phyloP scores from a whole-genome alignment of 2,113 vertebrate species.

The Ellobius talpinus region DNA sequence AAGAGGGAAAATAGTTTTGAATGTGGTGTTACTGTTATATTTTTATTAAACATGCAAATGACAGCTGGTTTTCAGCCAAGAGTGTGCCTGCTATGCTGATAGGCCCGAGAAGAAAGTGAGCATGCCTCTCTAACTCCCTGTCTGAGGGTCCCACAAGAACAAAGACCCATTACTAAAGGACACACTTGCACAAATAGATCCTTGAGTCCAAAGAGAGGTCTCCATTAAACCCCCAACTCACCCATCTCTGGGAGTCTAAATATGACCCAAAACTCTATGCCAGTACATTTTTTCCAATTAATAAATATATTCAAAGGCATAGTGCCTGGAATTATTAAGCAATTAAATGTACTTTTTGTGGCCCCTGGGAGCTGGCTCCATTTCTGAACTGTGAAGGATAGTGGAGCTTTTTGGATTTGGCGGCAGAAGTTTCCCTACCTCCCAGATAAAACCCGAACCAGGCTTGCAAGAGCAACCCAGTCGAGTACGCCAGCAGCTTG shows the following conservation, averaged over 20 bases:
- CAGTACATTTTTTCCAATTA: constrained; percentile 82
- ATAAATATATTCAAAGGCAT: constrained; percentile 84
- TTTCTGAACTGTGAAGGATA: constrained; percentile 51
- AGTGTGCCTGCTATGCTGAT: constrained; percentile 89
- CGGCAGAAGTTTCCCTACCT: constrained; percentile 50
- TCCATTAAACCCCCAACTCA: constrained; percentile 84
- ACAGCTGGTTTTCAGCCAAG: constrained; percentile 87
- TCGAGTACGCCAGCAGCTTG: not conserved
- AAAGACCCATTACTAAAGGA: constrained; percentile 87
- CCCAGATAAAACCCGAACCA: constrained; percentile 28
- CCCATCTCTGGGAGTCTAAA: constrained; percentile 83
- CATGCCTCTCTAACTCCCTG: constrained; percentile 85
- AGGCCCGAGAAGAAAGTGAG: constrained; percentile 88
- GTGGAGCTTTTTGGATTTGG: constrained; percentile 1
- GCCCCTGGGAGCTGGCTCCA: constrained; percentile 53
- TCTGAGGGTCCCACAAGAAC: constrained; percentile 86
- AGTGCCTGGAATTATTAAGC: constrained; percentile 64
- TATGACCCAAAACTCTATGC: constrained; percentile 71
- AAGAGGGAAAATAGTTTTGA: constrained; percentile 85
- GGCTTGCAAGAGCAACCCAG: not conserved
- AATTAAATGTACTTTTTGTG: constrained; percentile 63
- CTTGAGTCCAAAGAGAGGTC: constrained; percentile 84
- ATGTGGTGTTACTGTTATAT: constrained; percentile 84
- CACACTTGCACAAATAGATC: constrained; percentile 85
- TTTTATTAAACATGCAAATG: constrained; percentile 90